Base-by-base conservation (phyloP, 2,113 vertebrate species). In the Ammospiza nelsoni region DNA sequence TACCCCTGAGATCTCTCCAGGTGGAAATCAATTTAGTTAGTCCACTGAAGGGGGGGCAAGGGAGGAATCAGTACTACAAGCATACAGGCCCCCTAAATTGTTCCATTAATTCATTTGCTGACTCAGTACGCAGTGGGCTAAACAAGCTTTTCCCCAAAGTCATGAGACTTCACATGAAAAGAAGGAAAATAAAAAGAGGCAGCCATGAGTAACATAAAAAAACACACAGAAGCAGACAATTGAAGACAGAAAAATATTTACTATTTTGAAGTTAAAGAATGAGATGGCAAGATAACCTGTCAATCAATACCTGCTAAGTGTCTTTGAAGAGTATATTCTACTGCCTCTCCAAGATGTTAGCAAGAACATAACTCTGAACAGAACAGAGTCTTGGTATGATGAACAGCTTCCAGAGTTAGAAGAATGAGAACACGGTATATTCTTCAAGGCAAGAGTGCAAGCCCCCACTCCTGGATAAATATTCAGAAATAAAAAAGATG, bases 401-500 rank as follows among this genome's bases (percentile, higher is more conserved):
- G 23, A 74, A 91, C 89, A 82, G 31, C 46, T 89, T 89, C 17
- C 37, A 65, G 39, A 91, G 49, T 27, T 62, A 55, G n/a, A 72
- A 81, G 28, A 63, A 66, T 15, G 28, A 66, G 57, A 91, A 82
- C 35, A 67, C 0, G 1, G 43, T 35, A 63, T 20, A 37, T 14
- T 80, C 35, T 59, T 58, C 65, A 71, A 87, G 59, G 67, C 63
- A 95, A 35, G 58, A 84, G 58, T 54, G 24, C 37, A 80, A 93
- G 55, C 39, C 90, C 3, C 63, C 35, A 80, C 18, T 86, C 59
- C 44, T 69, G 22, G 59, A 69, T 54, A 87, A 87, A 94, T 63
- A 95, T 55, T 88, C 91, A 88, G 72, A 90, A 85, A 83, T 74
- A 71, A 92, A 82, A 76, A 37, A 69, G 46, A 10, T 55, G 88